These are phyloP conservation scores for Lophotriccus pileatus DNA, from an alignment of 2,797 vertebrate species.

Conservation along the genomic window DNA sequence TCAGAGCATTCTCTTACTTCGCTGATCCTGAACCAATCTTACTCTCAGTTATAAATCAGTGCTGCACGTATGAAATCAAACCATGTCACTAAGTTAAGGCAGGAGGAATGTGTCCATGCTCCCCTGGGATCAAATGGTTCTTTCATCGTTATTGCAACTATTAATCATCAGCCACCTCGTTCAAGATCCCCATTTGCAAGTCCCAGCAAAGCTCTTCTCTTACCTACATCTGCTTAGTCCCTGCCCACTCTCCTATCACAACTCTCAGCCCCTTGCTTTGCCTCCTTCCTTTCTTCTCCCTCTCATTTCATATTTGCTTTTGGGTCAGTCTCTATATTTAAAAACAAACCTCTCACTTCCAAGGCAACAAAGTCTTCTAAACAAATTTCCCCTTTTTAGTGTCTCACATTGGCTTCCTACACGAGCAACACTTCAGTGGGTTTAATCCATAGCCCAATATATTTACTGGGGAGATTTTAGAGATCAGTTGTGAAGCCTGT, in stretches of 20 bases:
- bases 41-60: neutral
- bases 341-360: neutral
- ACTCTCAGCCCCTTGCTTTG: neutral
- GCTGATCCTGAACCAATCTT: neutral
- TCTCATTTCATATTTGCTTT: neutral
- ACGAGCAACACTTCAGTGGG: neutral
- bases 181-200: neutral
- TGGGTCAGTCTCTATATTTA: neutral
- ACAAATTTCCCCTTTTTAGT: neutral
- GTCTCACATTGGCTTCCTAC: neutral
- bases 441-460: neutral
- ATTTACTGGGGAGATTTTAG: neutral
- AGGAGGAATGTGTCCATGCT: neutral
- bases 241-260: neutral
- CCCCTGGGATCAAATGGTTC: neutral
- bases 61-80: neutral
- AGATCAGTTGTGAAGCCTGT: neutral
- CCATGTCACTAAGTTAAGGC: neutral
- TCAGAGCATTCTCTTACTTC: neutral
- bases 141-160: neutral
- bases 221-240: neutral
- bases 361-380: neutral
- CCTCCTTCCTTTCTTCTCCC: neutral
- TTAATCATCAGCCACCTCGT: neutral
- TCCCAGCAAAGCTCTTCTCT: neutral